phyloP scores from a whole-genome alignment of 2,888 invertebrate species.

The Heliothis peltigera region DNA sequence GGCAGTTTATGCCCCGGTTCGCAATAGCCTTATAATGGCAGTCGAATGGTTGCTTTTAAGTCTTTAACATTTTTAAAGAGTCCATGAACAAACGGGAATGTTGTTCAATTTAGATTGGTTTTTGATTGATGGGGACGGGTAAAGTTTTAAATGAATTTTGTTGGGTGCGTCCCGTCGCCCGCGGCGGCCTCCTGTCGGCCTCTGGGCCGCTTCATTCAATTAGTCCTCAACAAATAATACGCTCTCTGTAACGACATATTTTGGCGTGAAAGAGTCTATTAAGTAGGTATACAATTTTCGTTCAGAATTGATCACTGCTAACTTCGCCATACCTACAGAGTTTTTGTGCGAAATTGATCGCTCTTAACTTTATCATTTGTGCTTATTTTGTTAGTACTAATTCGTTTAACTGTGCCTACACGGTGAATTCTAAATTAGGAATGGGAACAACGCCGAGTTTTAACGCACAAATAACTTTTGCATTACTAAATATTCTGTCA shows the following conservation, averaged over 20 bases:
- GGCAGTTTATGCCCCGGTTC: slow-evolving; percentile 30
- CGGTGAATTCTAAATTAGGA: slow-evolving; percentile 32
- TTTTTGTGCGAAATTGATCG: slow-evolving; percentile 22
- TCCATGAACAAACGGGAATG: slow-evolving; percentile 71
- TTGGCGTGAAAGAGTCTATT: slow-evolving; percentile 42
- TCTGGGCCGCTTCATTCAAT: slow-evolving; percentile 63
- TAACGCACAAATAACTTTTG: slow-evolving; percentile 32
- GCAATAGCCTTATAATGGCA: slow-evolving; percentile 39
- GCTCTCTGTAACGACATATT: slow-evolving; percentile 57
- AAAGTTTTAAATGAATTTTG: slow-evolving; percentile 83
- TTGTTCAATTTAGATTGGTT: slow-evolving; percentile 84
- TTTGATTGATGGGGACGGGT: slow-evolving; percentile 83
- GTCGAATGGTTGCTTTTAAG: slow-evolving; percentile 50
- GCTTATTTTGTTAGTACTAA: slow-evolving; percentile 8
- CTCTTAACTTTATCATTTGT: slow-evolving; percentile 10
- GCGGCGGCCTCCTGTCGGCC: slow-evolving; percentile 29
- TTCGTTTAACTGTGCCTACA: not conserved
- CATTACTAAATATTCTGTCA: slow-evolving; percentile 27
- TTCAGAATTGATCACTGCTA: not conserved
- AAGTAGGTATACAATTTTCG: slow-evolving; percentile 7
- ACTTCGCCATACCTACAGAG: not conserved
- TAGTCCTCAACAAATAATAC: slow-evolving; percentile 68
- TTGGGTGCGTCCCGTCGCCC: slow-evolving; percentile 57
- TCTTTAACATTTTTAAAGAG: slow-evolving; percentile 64
- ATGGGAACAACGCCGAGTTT: slow-evolving; percentile 29